Conservation (phyloP, 2,888 invertebrate species). For the Eugnorisma glareosa region DNA sequence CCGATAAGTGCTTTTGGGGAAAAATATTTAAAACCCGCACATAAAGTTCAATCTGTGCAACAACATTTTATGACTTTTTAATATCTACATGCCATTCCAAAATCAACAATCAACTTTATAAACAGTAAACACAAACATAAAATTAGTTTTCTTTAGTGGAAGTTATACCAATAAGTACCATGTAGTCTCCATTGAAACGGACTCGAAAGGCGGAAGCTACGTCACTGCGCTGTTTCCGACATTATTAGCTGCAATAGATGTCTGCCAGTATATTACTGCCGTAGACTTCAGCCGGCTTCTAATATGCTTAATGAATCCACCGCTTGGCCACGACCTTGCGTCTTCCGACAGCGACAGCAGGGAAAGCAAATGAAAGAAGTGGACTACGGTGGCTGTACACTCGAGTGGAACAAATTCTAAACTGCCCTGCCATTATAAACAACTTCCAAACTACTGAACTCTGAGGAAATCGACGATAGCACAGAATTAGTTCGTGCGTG, state of each 20-base stretch:
- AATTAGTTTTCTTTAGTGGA: neutral
- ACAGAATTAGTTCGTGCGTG: neutral
- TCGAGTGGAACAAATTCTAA: neutral
- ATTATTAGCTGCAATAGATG: constrained; percentile 11
- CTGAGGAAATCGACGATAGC: neutral
- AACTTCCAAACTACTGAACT: neutral
- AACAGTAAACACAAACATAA: neutral
- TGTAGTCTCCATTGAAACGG: neutral
- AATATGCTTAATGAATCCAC: neutral
- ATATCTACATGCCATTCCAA: neutral
- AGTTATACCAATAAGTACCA: neutral
- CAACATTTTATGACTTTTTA: neutral
- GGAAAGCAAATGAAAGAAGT: neutral
- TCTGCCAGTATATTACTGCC: constrained; percentile 1
- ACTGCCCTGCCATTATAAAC: neutral
- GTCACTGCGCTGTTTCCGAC: constrained; percentile 8
- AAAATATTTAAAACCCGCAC: neutral
- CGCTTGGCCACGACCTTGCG: neutral
- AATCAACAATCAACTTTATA: neutral
- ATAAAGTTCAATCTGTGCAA: no score
- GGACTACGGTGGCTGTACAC: neutral
- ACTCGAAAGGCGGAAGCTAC: constrained; percentile 11
- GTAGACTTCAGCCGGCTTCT: neutral
- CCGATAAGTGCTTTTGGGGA: neutral
- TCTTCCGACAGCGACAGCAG: neutral